phyloP scores from a whole-genome alignment of 2,888 invertebrate species.

The Heliconius cydno region DNA sequence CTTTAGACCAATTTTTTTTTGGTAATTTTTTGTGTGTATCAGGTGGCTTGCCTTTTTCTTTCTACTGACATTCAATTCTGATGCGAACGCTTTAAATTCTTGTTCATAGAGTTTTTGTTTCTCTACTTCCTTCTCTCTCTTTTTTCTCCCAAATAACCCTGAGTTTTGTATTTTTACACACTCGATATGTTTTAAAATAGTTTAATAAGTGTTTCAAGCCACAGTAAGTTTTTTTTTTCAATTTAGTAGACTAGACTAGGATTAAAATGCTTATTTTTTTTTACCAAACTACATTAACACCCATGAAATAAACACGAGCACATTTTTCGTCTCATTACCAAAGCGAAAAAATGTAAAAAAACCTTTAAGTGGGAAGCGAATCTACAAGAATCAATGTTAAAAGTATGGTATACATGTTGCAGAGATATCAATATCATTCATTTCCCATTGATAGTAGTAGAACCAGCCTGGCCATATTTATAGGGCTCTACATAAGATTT shows the following conservation, averaged over 20 bases:
- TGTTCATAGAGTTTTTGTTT: slow-evolving; percentile 29
- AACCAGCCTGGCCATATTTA: slow-evolving; percentile 33
- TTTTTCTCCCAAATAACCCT: neutral
- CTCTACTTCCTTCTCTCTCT: neutral
- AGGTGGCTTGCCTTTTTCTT: slow-evolving; percentile 42
- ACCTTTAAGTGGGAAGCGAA: no score
- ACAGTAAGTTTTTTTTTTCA: no score
- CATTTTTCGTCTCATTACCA: no score
- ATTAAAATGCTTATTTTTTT: no score
- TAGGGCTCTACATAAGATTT: slow-evolving; percentile 43
- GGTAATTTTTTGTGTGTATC: slow-evolving; percentile 43
- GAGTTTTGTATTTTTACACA: neutral
- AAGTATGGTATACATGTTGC: neutral
- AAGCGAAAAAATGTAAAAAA: no score
- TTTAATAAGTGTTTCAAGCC: no score
- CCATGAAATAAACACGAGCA: no score
- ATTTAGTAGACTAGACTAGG: no score
- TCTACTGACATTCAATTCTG: slow-evolving; percentile 39
- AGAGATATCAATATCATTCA: slow-evolving; percentile 7
- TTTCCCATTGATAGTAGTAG: slow-evolving; percentile 1
- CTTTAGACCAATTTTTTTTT: slow-evolving; percentile 47
- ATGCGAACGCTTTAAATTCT: slow-evolving; percentile 15
- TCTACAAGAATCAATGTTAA: no score
- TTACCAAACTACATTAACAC: no score
- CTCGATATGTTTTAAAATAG: neutral